Evolutionary conservation across 2,797 vertebrate species (phyloP), one percentile per base, ranked within the genome.

Genomic region (Cyclura pinguis): DNA sequence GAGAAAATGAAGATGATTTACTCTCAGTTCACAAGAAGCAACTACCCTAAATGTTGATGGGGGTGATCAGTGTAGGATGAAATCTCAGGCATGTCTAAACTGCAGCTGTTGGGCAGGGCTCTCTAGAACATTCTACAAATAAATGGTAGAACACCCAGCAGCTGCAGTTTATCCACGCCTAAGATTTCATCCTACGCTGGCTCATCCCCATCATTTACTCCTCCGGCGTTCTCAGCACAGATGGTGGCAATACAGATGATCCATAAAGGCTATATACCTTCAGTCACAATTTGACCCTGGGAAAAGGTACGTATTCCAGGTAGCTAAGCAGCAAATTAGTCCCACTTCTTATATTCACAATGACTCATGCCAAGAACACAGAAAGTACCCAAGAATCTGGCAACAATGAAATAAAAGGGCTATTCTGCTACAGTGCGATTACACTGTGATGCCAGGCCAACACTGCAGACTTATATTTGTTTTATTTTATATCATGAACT

Each of bases 91-190:
- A 16, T 42, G n/a, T 86, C 35, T 27, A 86, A 76, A 27, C 35
- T 86, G 72, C 72, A 77, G 50, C 72, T 86, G 52, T 18, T 47
- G 82, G 82, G 82, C 22, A 78, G 42, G 76, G 76, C 22, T 35
- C 24, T 82, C n/a, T 82, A 82, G 57, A 82, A 82, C 57, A 55
- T 85, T 55, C 59, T 64, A 50, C 18, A 78, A 87, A 87, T 78
- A 64, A 47, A 85, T 69, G 52, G 32, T 50, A 18, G 55, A 73
- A 77, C 32, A 27, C n/a, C 10, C 7, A 47, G 42, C 32, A 87
- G 59, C 59, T 67, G 57, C 57, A 50, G 27, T 16, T 67, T 47
- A 47, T 22, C 57, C 35, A 78, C 14, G 74, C 73, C 35, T 87
- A 29, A 78, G 74, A 62, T 87, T 62, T 77, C 57, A 59, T 64